phyloP scores from a whole-genome alignment of 1,140 invertebrate genomes.

The Trichomalopsis sarcophagae region DNA sequence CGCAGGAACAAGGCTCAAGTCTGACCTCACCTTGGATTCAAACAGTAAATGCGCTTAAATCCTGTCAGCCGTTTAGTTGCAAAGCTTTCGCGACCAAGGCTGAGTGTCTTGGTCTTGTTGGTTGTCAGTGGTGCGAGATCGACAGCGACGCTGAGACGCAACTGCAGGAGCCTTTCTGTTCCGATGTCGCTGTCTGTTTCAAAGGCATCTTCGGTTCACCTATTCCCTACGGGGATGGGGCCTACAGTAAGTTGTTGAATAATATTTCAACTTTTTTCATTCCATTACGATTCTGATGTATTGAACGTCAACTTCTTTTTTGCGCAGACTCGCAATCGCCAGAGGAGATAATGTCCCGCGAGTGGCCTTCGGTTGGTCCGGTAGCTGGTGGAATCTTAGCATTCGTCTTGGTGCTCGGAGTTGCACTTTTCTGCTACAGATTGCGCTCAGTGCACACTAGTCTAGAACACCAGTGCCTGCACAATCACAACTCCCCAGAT shows the following conservation, averaged over 20 bases:
- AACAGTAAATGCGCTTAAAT: constrained; percentile 72
- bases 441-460: constrained; percentile 71
- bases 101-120: constrained; percentile 88
- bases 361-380: constrained; percentile 79
- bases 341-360: constrained; percentile 71
- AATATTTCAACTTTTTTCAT: background rate
- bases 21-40: constrained; percentile 66
- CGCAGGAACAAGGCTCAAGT: constrained; percentile 69
- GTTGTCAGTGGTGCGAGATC: constrained; percentile 93
- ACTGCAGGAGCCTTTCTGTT: constrained; percentile 85
- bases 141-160: constrained; percentile 83
- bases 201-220: constrained; percentile 88
- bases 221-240: constrained; percentile 87
- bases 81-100: constrained; percentile 83
- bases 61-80: constrained; percentile 87
- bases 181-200: constrained; percentile 87
- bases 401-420: constrained; percentile 77
- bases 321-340: constrained; percentile 70
- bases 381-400: constrained; percentile 80
- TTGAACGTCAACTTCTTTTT: background rate
- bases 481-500: constrained; percentile 69
- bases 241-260: constrained; percentile 71
- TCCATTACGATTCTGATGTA: background rate
- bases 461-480: constrained; percentile 71
- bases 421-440: constrained; percentile 81